Evolutionary conservation across 2,113 vertebrate species (phyloP), one percentile per base, ranked within the genome.

Genomic region (Oryzias melastigma): DNA sequence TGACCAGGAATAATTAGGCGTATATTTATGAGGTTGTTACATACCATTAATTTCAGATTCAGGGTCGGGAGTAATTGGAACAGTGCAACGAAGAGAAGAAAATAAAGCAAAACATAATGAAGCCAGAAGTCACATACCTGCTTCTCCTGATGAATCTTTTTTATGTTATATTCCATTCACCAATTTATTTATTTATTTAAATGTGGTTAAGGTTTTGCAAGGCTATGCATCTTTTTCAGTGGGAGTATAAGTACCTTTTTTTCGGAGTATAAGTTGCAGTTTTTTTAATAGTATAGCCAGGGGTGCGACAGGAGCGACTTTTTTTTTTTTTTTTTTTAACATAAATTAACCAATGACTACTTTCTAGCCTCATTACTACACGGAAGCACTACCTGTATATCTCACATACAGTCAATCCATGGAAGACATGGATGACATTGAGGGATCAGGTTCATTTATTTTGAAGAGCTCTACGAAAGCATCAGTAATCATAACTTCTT

Each of bases 21-120:
- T 57, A 51, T 70, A 80, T 84, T 78, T 82, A 82, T 7, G 48
- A 49, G 57, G 44, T 40, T 4, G 60, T 71, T 66, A 65, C 56
- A 47, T 65, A 27, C 58, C 73, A 66, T 83, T 81, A 74, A 66
- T 80, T 79, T 40, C 50, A 71, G 68, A 76, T 71, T 67, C 65
- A 77, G 51, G 62, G 59, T 15, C 5, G 47, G 27, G 27, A 40
- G 35, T 68, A 59, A 68, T 57, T 57, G 52, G 51, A 61, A 48
- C 51, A 40, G 41, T 40, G 48, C 58, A 45, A 64, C 55, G 8
- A 0, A 3, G 61, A 25, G 27, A 46, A 54, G 80, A 81, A 78
- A 80, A 75, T 72, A 45, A 4, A 5, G 5, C 16, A 22, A 70
- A 68, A 75, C 25, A 27, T 27, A 46, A 64, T 63, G 7, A 13